phyloP scores from a whole-genome alignment of 2,888 invertebrate genomes.

The Elysia crispata region DNA sequence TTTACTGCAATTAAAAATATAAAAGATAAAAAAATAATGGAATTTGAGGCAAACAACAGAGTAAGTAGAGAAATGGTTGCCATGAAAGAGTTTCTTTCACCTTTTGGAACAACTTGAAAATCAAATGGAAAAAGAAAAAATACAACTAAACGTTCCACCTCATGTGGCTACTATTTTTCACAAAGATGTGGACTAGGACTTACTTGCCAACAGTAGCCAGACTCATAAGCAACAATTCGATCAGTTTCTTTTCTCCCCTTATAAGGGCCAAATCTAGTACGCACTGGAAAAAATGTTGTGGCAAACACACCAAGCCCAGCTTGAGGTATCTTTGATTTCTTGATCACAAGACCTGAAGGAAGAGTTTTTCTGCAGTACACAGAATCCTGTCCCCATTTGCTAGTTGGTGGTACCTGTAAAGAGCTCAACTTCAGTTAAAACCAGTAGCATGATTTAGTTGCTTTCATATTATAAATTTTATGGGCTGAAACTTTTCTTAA shows the following conservation, averaged over 20 bases:
- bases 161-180: too few species aligned
- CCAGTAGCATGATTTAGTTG: too few species aligned
- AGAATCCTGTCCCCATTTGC: constrained; percentile 42
- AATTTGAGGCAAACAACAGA: too few species aligned
- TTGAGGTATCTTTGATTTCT: constrained; percentile 66
- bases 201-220: constrained; percentile 77
- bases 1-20: too few species aligned
- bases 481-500: too few species aligned
- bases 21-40: too few species aligned
- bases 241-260: constrained; percentile 64
- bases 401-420: constrained; percentile 21
- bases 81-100: too few species aligned
- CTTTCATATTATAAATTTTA: too few species aligned
- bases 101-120: too few species aligned
- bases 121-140: too few species aligned
- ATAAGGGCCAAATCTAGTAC: constrained; percentile 76
- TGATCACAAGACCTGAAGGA: constrained; percentile 67
- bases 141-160: too few species aligned
- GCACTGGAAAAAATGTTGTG: constrained; percentile 57
- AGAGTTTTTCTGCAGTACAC: constrained; percentile 54
- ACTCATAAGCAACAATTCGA: constrained; percentile 63
- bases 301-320: constrained; percentile 74
- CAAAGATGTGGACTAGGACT: not conserved
- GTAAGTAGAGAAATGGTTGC: too few species aligned
- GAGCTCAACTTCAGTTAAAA: not conserved